Conservation (phyloP, 2,888 invertebrate species). For the Eupeodes luniger region DNA sequence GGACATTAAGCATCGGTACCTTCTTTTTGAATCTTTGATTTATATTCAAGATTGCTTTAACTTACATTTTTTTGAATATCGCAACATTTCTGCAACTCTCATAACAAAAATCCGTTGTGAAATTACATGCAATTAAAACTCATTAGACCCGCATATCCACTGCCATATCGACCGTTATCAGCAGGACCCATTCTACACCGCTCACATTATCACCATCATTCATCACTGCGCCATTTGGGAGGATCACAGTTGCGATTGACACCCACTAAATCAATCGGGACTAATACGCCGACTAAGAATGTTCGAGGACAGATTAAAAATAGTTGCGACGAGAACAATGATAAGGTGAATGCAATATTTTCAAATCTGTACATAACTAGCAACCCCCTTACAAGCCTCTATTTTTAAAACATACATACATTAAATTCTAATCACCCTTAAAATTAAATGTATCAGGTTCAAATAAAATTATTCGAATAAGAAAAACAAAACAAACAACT, state of each 20-base stretch:
- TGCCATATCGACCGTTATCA: conserved; percentile 84
- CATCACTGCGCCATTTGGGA: conserved; percentile 83
- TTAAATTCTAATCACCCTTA: conserved; percentile 2
- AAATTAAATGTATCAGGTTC: conserved; percentile 12
- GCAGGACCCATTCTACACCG: conserved; percentile 84
- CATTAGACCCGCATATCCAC: conserved; percentile 83
- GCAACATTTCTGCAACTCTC: conserved; percentile 42
- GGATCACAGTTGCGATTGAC: conserved; percentile 80
- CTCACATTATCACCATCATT: conserved; percentile 81
- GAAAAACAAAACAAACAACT: conserved; percentile 9
- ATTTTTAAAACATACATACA: conserved; percentile 8
- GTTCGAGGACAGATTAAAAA: conserved; percentile 63
- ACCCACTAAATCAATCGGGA: conserved; percentile 78
- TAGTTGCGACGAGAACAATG: conserved; percentile 65
- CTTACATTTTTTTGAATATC: conserved; percentile 46
- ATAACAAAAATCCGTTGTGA: conserved; percentile 37
- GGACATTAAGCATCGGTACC: conserved; percentile 89
- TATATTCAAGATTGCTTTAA: conserved; percentile 45
- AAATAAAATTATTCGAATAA: conserved; percentile 18
- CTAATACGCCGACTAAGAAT: conserved; percentile 77
- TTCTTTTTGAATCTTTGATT: conserved; percentile 58
- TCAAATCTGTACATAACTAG: conserved; percentile 63
- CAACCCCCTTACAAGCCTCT: conserved; percentile 33
- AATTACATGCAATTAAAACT: conserved; percentile 58
- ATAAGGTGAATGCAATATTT: conserved; percentile 73